Conservation (phyloP, 2,888 invertebrate species). For the Nymphalis polychloros region DNA sequence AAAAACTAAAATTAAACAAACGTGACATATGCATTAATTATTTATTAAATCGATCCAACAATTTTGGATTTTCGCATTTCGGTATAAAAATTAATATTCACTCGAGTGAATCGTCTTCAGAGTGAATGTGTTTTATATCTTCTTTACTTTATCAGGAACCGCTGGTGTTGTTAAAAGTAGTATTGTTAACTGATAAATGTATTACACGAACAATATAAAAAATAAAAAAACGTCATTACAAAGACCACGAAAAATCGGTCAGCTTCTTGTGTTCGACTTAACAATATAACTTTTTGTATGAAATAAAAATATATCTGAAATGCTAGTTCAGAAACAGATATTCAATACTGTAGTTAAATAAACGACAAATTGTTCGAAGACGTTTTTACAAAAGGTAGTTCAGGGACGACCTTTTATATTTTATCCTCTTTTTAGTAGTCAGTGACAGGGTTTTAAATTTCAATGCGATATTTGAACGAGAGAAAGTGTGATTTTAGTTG, state of each 20-base stretch:
- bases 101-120: too few relatives aligned
- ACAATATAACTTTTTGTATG: neutral
- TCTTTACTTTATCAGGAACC: too few relatives aligned
- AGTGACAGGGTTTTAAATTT: conserved; percentile 20
- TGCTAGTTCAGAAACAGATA: conserved; percentile 11
- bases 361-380: conserved; percentile 15
- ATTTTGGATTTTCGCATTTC: too few relatives aligned
- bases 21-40: too few relatives aligned
- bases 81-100: too few relatives aligned
- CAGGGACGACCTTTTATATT: conserved; percentile 18
- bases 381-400: conserved; percentile 13
- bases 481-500: conserved; percentile 15
- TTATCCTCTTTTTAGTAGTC: conserved; percentile 14
- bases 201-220: neutral
- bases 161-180: too few relatives aligned
- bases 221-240: neutral
- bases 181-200: too few relatives aligned
- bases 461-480: conserved; percentile 5
- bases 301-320: neutral
- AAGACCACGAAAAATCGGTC: too few relatives aligned
- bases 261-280: too few relatives aligned
- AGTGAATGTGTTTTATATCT: too few relatives aligned
- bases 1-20: too few relatives aligned
- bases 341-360: conserved; percentile 15
- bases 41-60: too few relatives aligned